phyloP scores from a whole-genome alignment of 2,888 invertebrate species.

The Leistus spinibarbis region DNA sequence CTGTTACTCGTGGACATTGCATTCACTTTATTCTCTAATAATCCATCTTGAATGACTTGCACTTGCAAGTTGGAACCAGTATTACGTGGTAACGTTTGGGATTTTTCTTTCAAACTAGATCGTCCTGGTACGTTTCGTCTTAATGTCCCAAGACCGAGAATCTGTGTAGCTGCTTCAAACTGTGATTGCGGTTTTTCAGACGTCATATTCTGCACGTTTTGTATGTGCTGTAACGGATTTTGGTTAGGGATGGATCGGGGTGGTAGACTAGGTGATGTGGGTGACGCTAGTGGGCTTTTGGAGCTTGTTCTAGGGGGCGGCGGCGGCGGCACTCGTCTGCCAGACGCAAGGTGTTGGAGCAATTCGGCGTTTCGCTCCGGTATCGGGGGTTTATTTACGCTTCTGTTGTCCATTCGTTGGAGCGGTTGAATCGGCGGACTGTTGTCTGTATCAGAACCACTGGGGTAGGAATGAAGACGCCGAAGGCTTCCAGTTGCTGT shows the following conservation, averaged over 20 bases:
- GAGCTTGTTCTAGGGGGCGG: conserved; percentile 91
- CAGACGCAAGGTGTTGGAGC: conserved; percentile 68
- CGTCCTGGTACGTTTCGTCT: conserved; percentile 54
- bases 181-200: conserved; percentile 52
- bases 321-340: conserved; percentile 84
- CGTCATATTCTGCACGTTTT: conserved; percentile 56
- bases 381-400: conserved; percentile 75
- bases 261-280: conserved; percentile 74
- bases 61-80: conserved; percentile 54
- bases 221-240: conserved; percentile 54
- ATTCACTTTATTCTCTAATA: conserved; percentile 48
- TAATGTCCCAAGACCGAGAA: conserved; percentile 56
- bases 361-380: conserved; percentile 82
- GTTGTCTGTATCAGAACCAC: conserved; percentile 81
- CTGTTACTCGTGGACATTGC: conserved; percentile 67
- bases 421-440: conserved; percentile 74
- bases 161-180: conserved; percentile 56
- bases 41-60: conserved; percentile 43
- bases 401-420: conserved; percentile 56
- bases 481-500: conserved; percentile 66
- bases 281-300: conserved; percentile 84
- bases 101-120: conserved; percentile 55
- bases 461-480: conserved; percentile 83
- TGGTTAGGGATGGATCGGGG: conserved; percentile 60
- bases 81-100: conserved; percentile 57